Base-by-base conservation (phyloP, 2,888 invertebrate genomes). In the Leistus spinibarbis region DNA sequence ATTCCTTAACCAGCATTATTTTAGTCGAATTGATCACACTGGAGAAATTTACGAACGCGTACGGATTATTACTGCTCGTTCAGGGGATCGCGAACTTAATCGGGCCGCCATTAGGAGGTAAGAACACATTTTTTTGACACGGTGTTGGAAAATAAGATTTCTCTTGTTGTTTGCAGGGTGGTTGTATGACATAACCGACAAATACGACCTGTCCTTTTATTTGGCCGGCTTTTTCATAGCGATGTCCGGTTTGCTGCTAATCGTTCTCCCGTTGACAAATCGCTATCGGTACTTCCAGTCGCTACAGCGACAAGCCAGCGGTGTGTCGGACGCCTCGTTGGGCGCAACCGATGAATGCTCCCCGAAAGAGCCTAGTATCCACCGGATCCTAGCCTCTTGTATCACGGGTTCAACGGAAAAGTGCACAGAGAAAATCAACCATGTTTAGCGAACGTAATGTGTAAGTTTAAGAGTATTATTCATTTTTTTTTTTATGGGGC, bases 51-150 rank as follows among this genome's bases (percentile, higher is more conserved):
- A 95, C 96, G 64, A 95, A 93, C 83, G 96, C 96, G 3, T 97
- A 97, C 82, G 97, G 97, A 0, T 86, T 97, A 80, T 86, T 96
- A 80, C 87, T 96, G 82, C 87, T 97, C 67, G 94, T 95, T 20
- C 96, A 97, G 85, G 98, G 98, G 1, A 85, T 97, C 40, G 96
- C 95, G 1, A 97, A 96, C 84, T 89, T 97, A 16, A 87, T 96
- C 78, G 97, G 97, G 65, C 97, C 98, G 24, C 95, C 97, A 0
- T 83, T 97, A 20, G 96, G 94, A 81, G 97, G 97, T 95, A 84
- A 86, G 83, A 78, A 54, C 64, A 60, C 71, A 24, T 60, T 19
- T 69, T 68, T 22, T 62, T 60, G 16, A 24, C 64, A 19, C 1
- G 5, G 22, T 3, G 4, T 20, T 22, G 19, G 22, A 20, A 63